Percentiles rank a stretch among this genome's conserved stretches.
Conservation (phyloP, 30 jellyfish, hydroid and myxozoan species). For the Hydractinia echinata region DNA sequence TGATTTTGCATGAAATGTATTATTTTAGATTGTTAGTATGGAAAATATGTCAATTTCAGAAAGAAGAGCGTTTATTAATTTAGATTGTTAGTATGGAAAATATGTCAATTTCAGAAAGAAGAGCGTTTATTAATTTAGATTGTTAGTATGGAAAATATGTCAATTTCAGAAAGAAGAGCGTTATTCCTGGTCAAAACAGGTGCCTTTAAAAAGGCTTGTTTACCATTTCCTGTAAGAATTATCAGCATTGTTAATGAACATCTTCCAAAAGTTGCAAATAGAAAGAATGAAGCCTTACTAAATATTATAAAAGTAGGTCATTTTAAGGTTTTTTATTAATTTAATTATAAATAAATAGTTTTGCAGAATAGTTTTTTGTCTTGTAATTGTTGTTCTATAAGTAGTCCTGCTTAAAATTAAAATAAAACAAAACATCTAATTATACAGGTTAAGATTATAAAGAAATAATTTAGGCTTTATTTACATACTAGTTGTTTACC, state of each 20-base stretch:
- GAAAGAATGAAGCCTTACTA: constrained; percentile 63
- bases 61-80: constrained; percentile 31
- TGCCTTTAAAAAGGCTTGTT: constrained; percentile 47
- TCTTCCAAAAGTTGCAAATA: constrained; percentile 59
- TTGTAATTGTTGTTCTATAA: neutral
- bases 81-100: constrained; percentile 51
- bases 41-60: constrained; percentile 23
- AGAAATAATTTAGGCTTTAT: too few species aligned
- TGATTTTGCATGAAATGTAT: too few species aligned
- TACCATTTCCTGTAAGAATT: constrained; percentile 64
- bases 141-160: constrained; percentile 48
- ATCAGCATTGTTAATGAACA: constrained; percentile 35
- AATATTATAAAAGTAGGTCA: constrained; percentile 54
- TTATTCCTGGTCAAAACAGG: constrained; percentile 53
- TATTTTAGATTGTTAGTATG: constrained; percentile 47
- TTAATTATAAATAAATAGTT: neutral
- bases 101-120: constrained; percentile 35
- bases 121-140: constrained; percentile 36
- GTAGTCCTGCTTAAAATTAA: too few species aligned
- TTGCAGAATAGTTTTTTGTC: neutral
- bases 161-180: constrained; percentile 30
- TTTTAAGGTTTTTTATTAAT: neutral
- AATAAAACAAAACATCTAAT: too few species aligned
- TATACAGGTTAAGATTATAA: too few species aligned
- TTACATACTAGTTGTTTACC: too few species aligned